A percentile compares a stretch with the other conserved stretches of the same genome.
phyloP scores from a whole-genome alignment of 2,113 vertebrate genomes.

The Myotis brandtii region DNA sequence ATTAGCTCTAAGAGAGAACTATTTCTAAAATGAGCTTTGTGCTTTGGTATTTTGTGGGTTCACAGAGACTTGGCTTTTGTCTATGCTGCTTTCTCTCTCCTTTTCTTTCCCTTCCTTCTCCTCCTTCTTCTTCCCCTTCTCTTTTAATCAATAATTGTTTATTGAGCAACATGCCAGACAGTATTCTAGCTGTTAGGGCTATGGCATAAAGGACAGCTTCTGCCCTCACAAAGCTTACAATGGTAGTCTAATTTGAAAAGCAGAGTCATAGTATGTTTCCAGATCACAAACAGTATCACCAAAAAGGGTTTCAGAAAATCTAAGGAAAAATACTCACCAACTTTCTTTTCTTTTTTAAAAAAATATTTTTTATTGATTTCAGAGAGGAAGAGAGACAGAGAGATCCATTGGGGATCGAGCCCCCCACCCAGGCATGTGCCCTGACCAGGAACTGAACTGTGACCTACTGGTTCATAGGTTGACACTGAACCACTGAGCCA shows the following conservation, averaged over 20 bases:
- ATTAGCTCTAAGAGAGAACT: neutral
- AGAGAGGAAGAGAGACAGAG: too few relatives aligned
- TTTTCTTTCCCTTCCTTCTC: neutral
- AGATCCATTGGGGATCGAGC: too few relatives aligned
- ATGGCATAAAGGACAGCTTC: neutral
- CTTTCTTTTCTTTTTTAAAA: neutral
- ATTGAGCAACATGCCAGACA: neutral
- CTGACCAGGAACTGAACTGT: too few relatives aligned
- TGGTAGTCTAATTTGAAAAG: neutral
- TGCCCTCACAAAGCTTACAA: neutral
- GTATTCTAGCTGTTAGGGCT: neutral
- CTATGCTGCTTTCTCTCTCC: neutral
- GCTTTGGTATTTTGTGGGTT: neutral
- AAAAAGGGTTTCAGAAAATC: neutral
- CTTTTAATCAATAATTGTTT: neutral
- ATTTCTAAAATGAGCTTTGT: too few relatives aligned
- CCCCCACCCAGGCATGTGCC: too few relatives aligned
- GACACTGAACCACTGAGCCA: too few relatives aligned
- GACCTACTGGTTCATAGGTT: too few relatives aligned
- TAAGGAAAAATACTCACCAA: neutral
- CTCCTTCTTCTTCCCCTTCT: neutral
- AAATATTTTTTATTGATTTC: too few relatives aligned
- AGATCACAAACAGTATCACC: neutral
- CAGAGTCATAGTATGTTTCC: neutral
- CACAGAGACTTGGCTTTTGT: neutral